Evolutionary conservation across 2,113 vertebrate genomes (phyloP).

Genomic region (Pholis gunnellus): DNA sequence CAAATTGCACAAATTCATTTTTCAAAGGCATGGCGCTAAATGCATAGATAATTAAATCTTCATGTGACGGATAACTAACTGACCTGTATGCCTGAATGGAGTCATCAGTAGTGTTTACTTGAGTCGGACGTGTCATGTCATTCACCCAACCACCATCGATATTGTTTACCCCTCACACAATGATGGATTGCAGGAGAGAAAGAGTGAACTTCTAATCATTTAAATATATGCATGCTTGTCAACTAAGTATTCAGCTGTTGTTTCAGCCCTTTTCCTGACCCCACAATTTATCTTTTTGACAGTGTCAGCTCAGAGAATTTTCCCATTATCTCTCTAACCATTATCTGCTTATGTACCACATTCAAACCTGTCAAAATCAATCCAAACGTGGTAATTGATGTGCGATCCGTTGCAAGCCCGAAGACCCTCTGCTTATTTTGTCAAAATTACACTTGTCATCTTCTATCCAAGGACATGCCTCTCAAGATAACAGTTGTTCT

Average conservation of each 20-base stretch:
- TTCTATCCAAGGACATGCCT: conserved; percentile 75
- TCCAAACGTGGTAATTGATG: conserved; percentile 80
- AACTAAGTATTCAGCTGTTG: conserved; percentile 73
- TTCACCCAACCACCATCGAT: conserved; percentile 4
- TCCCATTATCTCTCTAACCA: conserved; percentile 78
- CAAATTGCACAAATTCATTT: conserved; percentile 3
- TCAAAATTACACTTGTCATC: conserved; percentile 85
- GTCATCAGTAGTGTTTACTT: conserved; percentile 36
- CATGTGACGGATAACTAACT: conserved; percentile 33
- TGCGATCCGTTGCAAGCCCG: conserved; percentile 61
- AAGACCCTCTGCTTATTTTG: conserved; percentile 67
- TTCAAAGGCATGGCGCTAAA: background rate
- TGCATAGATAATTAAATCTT: conserved; percentile 9
- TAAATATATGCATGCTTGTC: conserved; percentile 73
- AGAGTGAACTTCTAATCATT: conserved; percentile 62
- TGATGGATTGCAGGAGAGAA: conserved; percentile 75
- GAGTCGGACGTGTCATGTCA: conserved; percentile 10
- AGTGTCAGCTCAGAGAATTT: conserved; percentile 66
- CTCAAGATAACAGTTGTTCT: conserved; percentile 68
- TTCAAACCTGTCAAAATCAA: conserved; percentile 82
- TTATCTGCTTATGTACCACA: conserved; percentile 78
- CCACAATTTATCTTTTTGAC: conserved; percentile 85
- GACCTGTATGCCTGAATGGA: background rate
- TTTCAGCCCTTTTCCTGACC: conserved; percentile 67
- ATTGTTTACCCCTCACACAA: conserved; percentile 40